A percentile compares a stretch with the other conserved stretches of the same genome.
Conservation (phyloP, 2,797 vertebrate genomes). For the Cygnus olor region DNA sequence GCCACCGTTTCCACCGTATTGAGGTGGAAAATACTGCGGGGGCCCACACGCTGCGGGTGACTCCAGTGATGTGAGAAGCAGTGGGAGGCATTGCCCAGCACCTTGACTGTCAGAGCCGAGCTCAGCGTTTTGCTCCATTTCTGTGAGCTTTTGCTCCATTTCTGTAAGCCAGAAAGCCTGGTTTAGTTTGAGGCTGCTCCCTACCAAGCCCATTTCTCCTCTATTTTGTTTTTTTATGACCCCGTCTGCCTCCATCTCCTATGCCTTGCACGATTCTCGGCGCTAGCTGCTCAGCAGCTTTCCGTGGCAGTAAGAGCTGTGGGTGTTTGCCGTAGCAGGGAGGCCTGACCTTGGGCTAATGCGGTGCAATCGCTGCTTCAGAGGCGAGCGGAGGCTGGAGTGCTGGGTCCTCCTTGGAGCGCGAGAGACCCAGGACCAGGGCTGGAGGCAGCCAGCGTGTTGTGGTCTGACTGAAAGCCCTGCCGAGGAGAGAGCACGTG, state of each 20-base stretch:
- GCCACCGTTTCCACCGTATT: fast-evolving
- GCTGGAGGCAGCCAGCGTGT: fast-evolving
- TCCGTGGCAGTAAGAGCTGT: not conserved
- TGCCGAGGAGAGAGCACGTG: not conserved
- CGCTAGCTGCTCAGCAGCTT: not conserved
- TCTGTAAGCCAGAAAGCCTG: not conserved
- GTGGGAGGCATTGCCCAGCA: not conserved
- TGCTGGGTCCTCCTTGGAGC: not conserved
- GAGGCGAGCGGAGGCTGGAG: not conserved
- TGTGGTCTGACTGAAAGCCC: not conserved
- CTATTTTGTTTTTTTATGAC: not conserved
- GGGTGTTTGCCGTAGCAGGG: not conserved
- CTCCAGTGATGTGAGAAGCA: not conserved
- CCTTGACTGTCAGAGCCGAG: not conserved
- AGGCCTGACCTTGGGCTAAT: not conserved
- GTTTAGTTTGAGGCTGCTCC: not conserved
- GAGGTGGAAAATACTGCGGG: not conserved
- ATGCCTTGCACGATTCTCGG: not conserved
- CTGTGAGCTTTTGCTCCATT: not conserved
- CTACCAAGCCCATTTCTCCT: not conserved
- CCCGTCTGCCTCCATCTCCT: not conserved
- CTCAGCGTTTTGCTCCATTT: not conserved
- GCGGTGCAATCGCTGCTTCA: not conserved
- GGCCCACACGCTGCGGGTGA: no score
- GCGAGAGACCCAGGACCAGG: fast-evolving